These are phyloP conservation scores for Rosalia funebris DNA, from an alignment of 2,888 invertebrate species.

Conservation along the genomic window DNA sequence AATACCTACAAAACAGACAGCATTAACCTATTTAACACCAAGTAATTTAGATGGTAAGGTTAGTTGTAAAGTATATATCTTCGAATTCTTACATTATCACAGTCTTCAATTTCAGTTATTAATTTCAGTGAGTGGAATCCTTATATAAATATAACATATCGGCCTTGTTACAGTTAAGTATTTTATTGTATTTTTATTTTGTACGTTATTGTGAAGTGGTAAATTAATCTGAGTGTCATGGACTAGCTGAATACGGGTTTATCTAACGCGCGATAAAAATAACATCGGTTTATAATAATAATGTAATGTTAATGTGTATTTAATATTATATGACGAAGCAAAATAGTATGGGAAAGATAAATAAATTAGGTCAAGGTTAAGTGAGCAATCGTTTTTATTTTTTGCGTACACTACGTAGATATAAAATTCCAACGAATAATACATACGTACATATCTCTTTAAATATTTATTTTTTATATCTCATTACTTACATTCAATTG, in stretches of 20 bases:
- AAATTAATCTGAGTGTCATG: constrained; percentile 38
- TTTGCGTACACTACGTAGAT: not conserved
- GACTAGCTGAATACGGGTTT: constrained; percentile 28
- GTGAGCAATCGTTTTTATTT: constrained; percentile 2
- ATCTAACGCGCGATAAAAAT: constrained; percentile 21
- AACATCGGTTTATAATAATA: constrained; percentile 1
- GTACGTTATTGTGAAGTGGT: constrained; percentile 19
- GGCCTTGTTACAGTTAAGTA: constrained; percentile 34
- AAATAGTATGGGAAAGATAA: constrained; percentile 13
- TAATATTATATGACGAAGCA: constrained; percentile 10
- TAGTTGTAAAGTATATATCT: no score
- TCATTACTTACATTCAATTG: no score
- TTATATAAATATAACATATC: constrained; percentile 40
- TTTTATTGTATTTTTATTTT: constrained; percentile 22
- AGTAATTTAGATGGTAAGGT: no score
- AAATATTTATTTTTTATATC: no score
- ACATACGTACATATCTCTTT: not conserved
- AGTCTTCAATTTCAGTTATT: constrained; percentile 15
- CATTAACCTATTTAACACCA: no score
- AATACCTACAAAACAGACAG: no score
- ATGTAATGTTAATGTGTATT: not conserved
- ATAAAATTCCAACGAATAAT: not conserved
- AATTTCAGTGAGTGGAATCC: constrained; percentile 27
- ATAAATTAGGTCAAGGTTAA: constrained; percentile 21
- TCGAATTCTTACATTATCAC: no score